These are phyloP conservation scores for Myotis davidii DNA, from an alignment of 2,113 vertebrate genomes.

Conservation along the genomic window DNA sequence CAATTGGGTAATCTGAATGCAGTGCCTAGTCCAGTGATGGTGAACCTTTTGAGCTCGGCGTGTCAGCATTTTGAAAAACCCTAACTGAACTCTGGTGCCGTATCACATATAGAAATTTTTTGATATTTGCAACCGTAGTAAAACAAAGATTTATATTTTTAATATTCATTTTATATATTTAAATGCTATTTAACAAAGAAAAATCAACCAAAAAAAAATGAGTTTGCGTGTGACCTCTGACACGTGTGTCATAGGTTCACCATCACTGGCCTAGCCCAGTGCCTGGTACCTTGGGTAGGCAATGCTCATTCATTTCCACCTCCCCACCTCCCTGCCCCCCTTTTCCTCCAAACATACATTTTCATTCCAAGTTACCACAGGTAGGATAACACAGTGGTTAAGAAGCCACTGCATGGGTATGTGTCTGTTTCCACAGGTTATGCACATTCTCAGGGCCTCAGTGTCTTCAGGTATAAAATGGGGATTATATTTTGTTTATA, in stretches of 20 bases:
- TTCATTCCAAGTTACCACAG: not conserved
- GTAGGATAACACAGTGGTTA: not conserved
- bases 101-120: no score
- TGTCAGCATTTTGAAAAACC: no score
- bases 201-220: no score
- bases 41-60: no score
- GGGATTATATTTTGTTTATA: slow-evolving; percentile 3
- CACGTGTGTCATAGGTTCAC: no score
- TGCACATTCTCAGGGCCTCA: not conserved
- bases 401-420: not conserved
- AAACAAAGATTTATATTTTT: no score
- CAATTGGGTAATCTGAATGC: not conserved
- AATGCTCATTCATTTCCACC: not conserved
- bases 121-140: no score
- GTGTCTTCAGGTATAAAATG: not conserved
- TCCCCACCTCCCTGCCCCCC: not conserved
- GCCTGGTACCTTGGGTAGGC: not conserved
- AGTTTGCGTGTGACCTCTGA: no score
- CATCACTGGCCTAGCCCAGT: not conserved
- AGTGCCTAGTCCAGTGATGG: not conserved
- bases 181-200: no score
- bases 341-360: not conserved
- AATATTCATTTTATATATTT: no score
- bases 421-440: not conserved
- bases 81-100: no score